Evolutionary conservation across 1,140 invertebrate species (phyloP).

Genomic region (Drosophila bocqueti): DNA sequence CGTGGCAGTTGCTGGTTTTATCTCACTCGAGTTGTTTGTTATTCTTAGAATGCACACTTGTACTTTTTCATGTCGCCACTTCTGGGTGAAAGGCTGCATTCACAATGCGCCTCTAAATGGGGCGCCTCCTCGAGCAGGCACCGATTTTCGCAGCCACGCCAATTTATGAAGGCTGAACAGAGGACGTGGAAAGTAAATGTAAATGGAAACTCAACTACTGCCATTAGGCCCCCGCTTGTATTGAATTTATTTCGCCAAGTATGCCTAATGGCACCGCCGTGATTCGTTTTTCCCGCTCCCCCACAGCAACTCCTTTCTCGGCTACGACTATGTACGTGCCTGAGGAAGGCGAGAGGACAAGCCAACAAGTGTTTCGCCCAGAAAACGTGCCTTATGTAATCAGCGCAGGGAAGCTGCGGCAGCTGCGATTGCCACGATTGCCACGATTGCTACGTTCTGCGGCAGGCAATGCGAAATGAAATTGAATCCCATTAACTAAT

Average conservation of each 20-base stretch:
- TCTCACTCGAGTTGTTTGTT: conserved; percentile 53
- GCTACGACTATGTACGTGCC: conserved; percentile 37
- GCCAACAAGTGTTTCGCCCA: conserved; percentile 52
- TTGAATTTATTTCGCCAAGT: conserved; percentile 67
- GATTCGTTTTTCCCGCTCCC: conserved; percentile 47
- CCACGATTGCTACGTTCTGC: conserved; percentile 43
- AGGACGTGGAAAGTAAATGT: conserved; percentile 11
- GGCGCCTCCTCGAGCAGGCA: conserved; percentile 52
- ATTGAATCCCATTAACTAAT: conserved; percentile 79
- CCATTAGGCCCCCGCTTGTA: conserved; percentile 45
- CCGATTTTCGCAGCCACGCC: conserved; percentile 39
- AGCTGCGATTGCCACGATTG: conserved; percentile 47
- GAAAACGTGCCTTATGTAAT: conserved; percentile 53
- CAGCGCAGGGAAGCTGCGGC: conserved; percentile 35
- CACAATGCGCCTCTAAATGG: conserved; percentile 19
- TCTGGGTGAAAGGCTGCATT: conserved; percentile 30
- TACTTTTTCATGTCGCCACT: conserved; percentile 45
- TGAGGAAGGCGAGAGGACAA: conserved; percentile 2
- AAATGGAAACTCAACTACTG: conserved; percentile 48
- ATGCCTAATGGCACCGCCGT: conserved; percentile 59
- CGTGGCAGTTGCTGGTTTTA: conserved; percentile 36
- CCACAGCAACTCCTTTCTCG: conserved; percentile 9
- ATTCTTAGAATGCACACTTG: conserved; percentile 59
- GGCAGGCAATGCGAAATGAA: conserved; percentile 62
- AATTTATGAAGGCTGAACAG: conserved; percentile 35